A percentile compares a stretch with the other conserved stretches of the same genome.
Conservation (phyloP, 2,888 invertebrate genomes). For the Drosophila greeni region DNA sequence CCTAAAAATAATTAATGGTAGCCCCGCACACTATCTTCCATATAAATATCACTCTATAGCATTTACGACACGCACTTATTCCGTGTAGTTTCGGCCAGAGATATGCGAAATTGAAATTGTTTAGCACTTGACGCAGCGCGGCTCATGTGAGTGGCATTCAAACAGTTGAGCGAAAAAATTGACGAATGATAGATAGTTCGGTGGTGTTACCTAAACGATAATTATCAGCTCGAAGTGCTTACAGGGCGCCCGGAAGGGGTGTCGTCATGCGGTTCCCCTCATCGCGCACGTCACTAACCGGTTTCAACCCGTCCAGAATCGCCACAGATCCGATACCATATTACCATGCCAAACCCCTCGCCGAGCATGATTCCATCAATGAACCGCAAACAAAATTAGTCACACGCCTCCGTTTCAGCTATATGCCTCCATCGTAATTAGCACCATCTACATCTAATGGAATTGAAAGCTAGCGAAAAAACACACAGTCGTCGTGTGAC, state of each 20-base stretch:
- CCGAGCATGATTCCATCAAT: constrained; percentile 43
- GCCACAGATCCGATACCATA: constrained; percentile 5
- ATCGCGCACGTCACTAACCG: constrained; percentile 34
- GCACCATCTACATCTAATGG: constrained; percentile 50
- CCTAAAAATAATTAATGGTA: constrained; percentile 11
- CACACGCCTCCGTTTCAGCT: constrained; percentile 45
- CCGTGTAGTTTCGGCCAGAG: constrained; percentile 20
- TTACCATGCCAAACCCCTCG: constrained; percentile 9
- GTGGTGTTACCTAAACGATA: constrained; percentile 38
- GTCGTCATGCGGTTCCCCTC: constrained; percentile 30
- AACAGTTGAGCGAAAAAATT: constrained; percentile 46
- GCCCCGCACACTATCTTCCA: constrained; percentile 9
- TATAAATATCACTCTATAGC: constrained; percentile 11
- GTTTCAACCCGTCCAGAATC: constrained; percentile 33
- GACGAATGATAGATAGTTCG: constrained; percentile 48
- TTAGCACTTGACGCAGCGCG: constrained; percentile 33
- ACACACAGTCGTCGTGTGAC: constrained; percentile 1
- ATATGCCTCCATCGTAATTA: constrained; percentile 45
- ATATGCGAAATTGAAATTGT: constrained; percentile 53
- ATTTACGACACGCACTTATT: constrained; percentile 35
- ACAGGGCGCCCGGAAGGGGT: constrained; percentile 10
- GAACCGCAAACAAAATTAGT: constrained; percentile 46
- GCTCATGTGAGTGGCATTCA: constrained; percentile 59
- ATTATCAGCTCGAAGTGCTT: constrained; percentile 21
- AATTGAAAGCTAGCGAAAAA: constrained; percentile 16